These are phyloP conservation scores for Bucco capensis DNA, from an alignment of 2,113 vertebrate genomes.

Conservation along the genomic window DNA sequence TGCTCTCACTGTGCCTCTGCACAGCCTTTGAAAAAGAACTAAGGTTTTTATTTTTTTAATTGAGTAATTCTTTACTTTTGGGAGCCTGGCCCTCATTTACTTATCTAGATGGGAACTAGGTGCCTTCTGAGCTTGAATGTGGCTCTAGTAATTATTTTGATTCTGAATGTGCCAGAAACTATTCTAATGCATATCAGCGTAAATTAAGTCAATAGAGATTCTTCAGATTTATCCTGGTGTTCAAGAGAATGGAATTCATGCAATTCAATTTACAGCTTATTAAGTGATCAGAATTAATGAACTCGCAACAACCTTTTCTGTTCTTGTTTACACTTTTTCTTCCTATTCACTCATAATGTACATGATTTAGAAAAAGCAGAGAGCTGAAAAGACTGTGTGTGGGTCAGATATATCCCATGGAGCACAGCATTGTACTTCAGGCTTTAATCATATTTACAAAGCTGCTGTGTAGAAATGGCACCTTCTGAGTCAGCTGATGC, in stretches of 20 bases:
- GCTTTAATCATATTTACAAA: conserved; percentile 24
- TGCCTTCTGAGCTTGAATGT: conserved; percentile 2
- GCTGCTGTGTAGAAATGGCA: background rate
- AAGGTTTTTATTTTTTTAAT: background rate
- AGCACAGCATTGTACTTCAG: conserved; percentile 35
- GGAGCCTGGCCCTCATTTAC: background rate
- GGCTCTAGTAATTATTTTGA: conserved; percentile 49
- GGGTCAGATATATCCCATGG: conserved; percentile 42
- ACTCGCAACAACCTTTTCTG: conserved; percentile 20
- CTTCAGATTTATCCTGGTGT: conserved; percentile 60
- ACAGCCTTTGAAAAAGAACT: background rate
- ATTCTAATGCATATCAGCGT: conserved; percentile 56
- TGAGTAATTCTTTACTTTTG: background rate
- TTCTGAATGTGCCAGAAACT: conserved; percentile 37
- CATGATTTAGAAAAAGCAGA: conserved; percentile 5
- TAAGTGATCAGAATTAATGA: conserved; percentile 69
- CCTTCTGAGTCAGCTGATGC: background rate
- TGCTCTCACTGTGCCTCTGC: background rate
- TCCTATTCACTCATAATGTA: conserved; percentile 39
- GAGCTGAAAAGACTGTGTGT: conserved; percentile 47
- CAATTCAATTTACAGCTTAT: conserved; percentile 63
- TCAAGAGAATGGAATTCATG: conserved; percentile 53
- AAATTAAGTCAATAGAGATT: conserved; percentile 57
- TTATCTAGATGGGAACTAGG: background rate
- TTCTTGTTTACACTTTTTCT: conserved; percentile 52